Evolutionary conservation across 2,797 vertebrate species (phyloP), one percentile per base, ranked within the genome.

Genomic region (Cossypha dichroa): DNA sequence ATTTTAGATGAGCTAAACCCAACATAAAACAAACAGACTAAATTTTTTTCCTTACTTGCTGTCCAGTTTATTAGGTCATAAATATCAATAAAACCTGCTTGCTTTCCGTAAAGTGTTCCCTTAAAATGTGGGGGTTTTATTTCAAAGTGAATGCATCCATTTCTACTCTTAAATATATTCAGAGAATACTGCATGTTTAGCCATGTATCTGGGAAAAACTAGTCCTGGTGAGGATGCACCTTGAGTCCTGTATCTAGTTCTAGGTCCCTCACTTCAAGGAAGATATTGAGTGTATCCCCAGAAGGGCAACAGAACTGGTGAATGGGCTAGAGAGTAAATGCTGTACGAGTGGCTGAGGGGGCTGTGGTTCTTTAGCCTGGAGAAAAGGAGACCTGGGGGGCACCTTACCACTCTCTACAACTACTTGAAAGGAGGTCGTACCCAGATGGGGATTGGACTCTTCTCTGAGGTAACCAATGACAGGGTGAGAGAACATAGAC

Each of bases 261-360:
- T 8, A 3, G 6, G 14, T 14, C 28, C 2, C 22, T 49, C 48
- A 55, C 7, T 55, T 34, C 28, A 33, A 36, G 22, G 20, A 55
- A 41, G 26, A n/a, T 2, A 9, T 20, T 20, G 22, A 41, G 26
- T 7, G 15, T 10, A 4, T 54, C 22, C 18, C 60, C 6, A 41
- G 25, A 54, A 67, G 9, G 18, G 3, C 13, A 60, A 17, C 15
- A 31, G n/a, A 60, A 31, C 18, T 81, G 31, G 5, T 17, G 34
- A 68, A 15, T 11, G 19, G 6, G 23, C 15, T 36, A 41, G 15
- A 54, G 34, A 41, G 13, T 14, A 31, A 74, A 45, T 10, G 7
- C 13, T n/a, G 16, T 54, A 62, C 41, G 13, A 41, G 18, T 0
- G 0, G 17, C 22, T 20, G 26, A n/a, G 18, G 18, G 21, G 5